A percentile compares a stretch with the other conserved stretches of the same genome.
phyloP scores from a whole-genome alignment of 2,888 invertebrate genomes.

The Adelphocoris suturalis region DNA sequence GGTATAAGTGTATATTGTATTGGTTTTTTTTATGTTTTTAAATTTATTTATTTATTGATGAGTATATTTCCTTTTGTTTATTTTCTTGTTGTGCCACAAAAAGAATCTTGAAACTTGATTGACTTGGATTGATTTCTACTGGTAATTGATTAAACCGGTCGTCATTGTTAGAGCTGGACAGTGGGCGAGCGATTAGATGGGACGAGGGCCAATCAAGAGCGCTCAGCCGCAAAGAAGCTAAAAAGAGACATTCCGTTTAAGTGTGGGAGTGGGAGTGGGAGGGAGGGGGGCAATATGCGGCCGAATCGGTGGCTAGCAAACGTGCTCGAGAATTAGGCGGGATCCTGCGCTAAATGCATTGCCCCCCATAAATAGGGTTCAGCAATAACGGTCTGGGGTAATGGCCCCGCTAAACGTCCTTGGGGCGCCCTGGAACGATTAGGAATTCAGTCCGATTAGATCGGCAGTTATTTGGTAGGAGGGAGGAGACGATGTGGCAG shows the following conservation, averaged over 20 bases:
- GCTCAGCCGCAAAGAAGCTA: not conserved
- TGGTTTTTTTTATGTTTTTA: too few species aligned
- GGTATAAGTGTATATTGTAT: too few species aligned
- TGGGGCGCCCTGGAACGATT: conserved; percentile 59
- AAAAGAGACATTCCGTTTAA: conserved; percentile 50
- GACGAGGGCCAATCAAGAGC: not conserved
- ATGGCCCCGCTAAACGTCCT: conserved; percentile 68
- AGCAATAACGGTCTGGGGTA: conserved; percentile 67
- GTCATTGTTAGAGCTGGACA: too few species aligned
- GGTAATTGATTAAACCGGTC: too few species aligned
- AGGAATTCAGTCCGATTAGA: conserved; percentile 69
- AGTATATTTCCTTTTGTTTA: too few species aligned
- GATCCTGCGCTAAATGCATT: conserved; percentile 68
- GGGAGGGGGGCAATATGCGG: conserved; percentile 36
- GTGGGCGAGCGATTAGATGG: too few species aligned
- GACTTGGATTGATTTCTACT: too few species aligned
- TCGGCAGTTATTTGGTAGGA: conserved; percentile 63
- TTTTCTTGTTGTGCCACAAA: too few species aligned
- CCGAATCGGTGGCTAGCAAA: conserved; percentile 23
- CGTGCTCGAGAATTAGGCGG: conserved; percentile 62
- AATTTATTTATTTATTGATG: too few species aligned
- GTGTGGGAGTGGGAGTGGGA: not conserved
- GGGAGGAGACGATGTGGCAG: not conserved
- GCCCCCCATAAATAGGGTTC: conserved; percentile 62
- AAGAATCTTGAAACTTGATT: too few species aligned